These are phyloP conservation scores for Erpetoichthys calabaricus DNA, from an alignment of 2,797 vertebrate species.

Conservation along the genomic window DNA sequence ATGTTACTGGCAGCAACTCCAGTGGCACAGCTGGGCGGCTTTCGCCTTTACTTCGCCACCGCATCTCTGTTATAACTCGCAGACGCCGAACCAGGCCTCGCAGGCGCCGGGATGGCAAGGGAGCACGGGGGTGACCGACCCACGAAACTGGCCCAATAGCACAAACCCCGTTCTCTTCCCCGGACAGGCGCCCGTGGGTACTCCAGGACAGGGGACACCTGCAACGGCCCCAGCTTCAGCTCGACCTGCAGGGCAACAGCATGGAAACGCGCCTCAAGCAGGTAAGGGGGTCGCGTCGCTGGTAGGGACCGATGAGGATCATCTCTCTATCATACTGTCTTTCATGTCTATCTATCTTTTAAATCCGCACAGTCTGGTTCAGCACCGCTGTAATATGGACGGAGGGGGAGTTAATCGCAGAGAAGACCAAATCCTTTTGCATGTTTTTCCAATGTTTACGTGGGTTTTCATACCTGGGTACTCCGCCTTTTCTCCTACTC, in stretches of 20 bases:
- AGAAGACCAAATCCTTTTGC: too few relatives aligned
- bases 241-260: conserved; percentile 27
- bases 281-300: conserved; percentile 33
- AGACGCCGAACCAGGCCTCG: conserved; percentile 19
- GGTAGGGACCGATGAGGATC: too few relatives aligned
- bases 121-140: conserved; percentile 18
- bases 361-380: too few relatives aligned
- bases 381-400: too few relatives aligned
- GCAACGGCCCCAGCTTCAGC: conserved; percentile 13
- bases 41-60: conserved; percentile 20
- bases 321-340: too few relatives aligned
- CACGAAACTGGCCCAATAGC: conserved; percentile 23
- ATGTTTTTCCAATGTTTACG: too few relatives aligned
- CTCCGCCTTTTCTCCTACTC: too few relatives aligned
- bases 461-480: too few relatives aligned
- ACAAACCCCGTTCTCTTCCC: conserved; percentile 7
- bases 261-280: conserved; percentile 41
- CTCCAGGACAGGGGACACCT: conserved; percentile 19
- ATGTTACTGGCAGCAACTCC: conserved; percentile 67
- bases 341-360: too few relatives aligned
- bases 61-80: conserved; percentile 26
- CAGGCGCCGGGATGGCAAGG: conserved; percentile 21
- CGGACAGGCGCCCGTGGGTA: conserved; percentile 18
- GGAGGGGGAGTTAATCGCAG: too few relatives aligned
- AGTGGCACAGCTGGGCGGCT: conserved; percentile 62